A percentile compares a stretch with the other conserved stretches of the same genome.
These are phyloP conservation scores for Phylloscopus whistleri DNA, from an alignment of 2,113 vertebrate species.

Conservation along the genomic window DNA sequence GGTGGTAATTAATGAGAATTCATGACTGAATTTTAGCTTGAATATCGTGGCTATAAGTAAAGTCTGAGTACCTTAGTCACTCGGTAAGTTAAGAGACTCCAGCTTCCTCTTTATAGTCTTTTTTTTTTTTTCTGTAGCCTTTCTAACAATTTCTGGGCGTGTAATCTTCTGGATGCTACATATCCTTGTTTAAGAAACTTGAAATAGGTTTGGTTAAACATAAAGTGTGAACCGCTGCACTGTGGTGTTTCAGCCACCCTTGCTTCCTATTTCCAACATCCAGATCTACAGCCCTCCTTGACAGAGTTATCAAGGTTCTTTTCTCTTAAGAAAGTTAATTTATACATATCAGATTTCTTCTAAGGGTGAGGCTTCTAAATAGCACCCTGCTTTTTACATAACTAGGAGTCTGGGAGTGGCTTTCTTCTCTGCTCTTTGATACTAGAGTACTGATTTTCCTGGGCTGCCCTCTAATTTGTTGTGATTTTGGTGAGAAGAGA, in stretches of 20 bases:
- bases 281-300: slow-evolving; percentile 51
- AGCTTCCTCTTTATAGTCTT: slow-evolving; percentile 8
- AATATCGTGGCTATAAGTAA: slow-evolving; percentile 17
- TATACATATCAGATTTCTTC: slow-evolving; percentile 39
- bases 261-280: slow-evolving; percentile 39
- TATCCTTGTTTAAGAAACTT: slow-evolving; percentile 33
- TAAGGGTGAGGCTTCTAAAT: slow-evolving; percentile 42
- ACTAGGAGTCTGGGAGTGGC: not conserved
- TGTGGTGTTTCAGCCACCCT: slow-evolving; percentile 27
- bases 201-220: slow-evolving; percentile 62
- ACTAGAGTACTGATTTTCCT: not conserved
- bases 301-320: slow-evolving; percentile 23
- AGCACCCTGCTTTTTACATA: slow-evolving; percentile 3
- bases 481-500: not conserved
- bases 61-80: not conserved
- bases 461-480: not conserved
- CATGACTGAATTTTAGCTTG: slow-evolving; percentile 26
- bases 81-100: slow-evolving; percentile 34
- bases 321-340: slow-evolving; percentile 49
- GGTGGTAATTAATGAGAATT: slow-evolving; percentile 49
- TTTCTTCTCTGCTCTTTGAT: not conserved
- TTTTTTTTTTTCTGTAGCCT: slow-evolving; percentile 19
- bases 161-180: slow-evolving; percentile 37
- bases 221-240: slow-evolving; percentile 36
- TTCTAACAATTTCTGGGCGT: slow-evolving; percentile 41